A percentile compares a stretch with the other conserved stretches of the same genome.
phyloP scores from a whole-genome alignment of 2,113 vertebrate genomes.

The Gobius niger region DNA sequence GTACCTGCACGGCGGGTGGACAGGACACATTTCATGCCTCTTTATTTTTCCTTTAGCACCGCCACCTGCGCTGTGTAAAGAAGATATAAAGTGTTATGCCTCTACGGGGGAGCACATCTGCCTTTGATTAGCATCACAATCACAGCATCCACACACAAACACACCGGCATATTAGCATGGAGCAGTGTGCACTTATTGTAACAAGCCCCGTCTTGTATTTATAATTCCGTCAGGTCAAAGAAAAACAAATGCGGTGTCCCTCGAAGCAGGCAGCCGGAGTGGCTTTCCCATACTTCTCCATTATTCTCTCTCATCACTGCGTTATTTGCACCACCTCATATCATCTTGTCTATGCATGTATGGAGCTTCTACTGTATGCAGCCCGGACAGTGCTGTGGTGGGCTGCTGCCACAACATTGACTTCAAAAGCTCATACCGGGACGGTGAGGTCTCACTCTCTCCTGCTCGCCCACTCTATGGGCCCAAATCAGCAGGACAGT shows the following conservation, averaged over 20 bases:
- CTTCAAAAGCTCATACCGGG: conserved; percentile 70
- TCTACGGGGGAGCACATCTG: conserved; percentile 26
- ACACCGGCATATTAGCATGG: conserved; percentile 39
- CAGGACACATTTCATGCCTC: conserved; percentile 43
- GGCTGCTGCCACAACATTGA: conserved; percentile 68
- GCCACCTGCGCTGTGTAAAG: conserved; percentile 58
- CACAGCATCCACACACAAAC: conserved; percentile 19
- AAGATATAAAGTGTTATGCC: conserved; percentile 54
- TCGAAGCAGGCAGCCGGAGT: conserved; percentile 45
- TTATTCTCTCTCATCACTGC: conserved; percentile 68
- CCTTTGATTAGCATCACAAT: conserved; percentile 61
- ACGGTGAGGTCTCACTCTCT: conserved; percentile 24
- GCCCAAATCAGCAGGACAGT: conserved; percentile 58
- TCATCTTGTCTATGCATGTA: conserved; percentile 14
- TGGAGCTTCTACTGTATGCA: conserved; percentile 7
- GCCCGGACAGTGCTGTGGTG: conserved; percentile 52
- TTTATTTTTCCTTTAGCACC: conserved; percentile 36
- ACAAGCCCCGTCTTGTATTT: conserved; percentile 23
- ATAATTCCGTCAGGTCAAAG: conserved; percentile 29
- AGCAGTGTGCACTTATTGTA: conserved; percentile 23
- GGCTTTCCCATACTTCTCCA: conserved; percentile 49
- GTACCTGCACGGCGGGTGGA: conserved; percentile 34
- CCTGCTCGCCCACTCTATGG: conserved; percentile 25
- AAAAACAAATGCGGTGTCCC: conserved; percentile 50
- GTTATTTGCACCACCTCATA: conserved; percentile 60